These are phyloP conservation scores for Acleris literana DNA, from an alignment of 2,888 invertebrate species.

Conservation along the genomic window DNA sequence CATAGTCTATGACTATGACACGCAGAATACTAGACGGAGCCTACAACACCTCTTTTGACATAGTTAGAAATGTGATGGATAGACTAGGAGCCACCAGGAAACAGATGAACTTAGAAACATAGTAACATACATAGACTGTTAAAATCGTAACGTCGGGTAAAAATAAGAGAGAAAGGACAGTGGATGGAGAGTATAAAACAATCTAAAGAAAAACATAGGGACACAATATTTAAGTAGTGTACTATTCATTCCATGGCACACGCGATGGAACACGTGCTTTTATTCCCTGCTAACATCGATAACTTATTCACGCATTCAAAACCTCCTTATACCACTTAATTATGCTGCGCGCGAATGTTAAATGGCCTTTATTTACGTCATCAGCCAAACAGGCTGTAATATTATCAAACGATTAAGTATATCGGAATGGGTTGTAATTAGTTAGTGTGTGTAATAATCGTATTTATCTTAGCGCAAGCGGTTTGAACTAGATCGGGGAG, in stretches of 20 bases:
- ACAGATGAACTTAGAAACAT: no score
- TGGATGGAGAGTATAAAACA: background rate
- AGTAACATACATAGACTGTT: no score
- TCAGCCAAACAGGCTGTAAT: constrained; percentile 15
- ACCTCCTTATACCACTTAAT: constrained; percentile 22
- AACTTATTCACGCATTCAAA: constrained; percentile 11
- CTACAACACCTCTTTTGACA: no score
- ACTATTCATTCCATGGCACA: no score
- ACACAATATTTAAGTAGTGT: background rate
- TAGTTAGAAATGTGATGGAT: no score
- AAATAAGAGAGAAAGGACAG: background rate
- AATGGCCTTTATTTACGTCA: constrained; percentile 29
- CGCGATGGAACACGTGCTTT: background rate
- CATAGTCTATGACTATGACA: no score
- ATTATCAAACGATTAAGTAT: constrained; percentile 26
- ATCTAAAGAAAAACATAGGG: background rate
- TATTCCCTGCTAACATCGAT: constrained; percentile 13
- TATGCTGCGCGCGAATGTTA: constrained; percentile 28
- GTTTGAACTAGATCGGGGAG: constrained; percentile 26
- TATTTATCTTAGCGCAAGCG: constrained; percentile 10
- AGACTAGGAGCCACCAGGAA: no score
- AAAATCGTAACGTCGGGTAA: no score
- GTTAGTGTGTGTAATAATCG: constrained; percentile 18
- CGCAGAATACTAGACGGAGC: no score
- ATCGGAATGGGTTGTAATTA: constrained; percentile 26